phyloP scores from a whole-genome alignment of 2,113 vertebrate genomes.

The Laticauda colubrina region DNA sequence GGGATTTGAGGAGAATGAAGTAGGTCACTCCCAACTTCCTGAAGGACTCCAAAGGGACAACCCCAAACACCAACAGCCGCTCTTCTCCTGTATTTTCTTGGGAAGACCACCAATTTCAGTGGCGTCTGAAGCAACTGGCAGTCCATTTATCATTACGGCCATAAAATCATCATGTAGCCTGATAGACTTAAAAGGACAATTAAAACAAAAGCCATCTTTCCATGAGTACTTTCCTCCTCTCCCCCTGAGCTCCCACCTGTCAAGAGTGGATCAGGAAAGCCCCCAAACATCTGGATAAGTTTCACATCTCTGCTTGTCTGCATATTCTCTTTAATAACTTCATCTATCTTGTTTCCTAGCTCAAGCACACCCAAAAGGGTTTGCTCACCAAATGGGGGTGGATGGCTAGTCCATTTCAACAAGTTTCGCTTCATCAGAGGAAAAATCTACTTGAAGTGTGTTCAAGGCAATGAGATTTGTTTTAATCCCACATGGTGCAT shows the following conservation, averaged over 20 bases:
- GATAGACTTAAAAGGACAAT: not conserved
- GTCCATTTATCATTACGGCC: not conserved
- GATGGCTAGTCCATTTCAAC: not conserved
- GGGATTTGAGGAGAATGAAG: not conserved
- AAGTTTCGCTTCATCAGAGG: not conserved
- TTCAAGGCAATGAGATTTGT: not conserved
- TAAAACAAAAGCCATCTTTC: not conserved
- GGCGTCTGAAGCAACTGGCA: not conserved
- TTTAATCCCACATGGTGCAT: not conserved
- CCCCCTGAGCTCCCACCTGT: conserved; percentile 6
- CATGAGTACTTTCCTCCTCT: not conserved
- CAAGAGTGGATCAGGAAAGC: not conserved
- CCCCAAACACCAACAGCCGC: not conserved
- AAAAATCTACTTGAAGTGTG: not conserved
- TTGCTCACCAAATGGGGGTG: no score
- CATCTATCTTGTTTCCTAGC: conserved; percentile 14
- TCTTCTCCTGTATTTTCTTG: not conserved
- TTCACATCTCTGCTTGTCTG: not conserved
- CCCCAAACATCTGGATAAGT: conserved; percentile 18
- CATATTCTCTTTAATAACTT: not conserved
- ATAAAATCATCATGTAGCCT: not conserved
- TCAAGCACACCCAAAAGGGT: not conserved
- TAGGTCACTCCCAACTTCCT: not conserved
- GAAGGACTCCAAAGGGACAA: not conserved
- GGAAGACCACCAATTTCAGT: not conserved